These are phyloP conservation scores for Colaptes auratus DNA, from an alignment of 2,113 vertebrate genomes.

Conservation along the genomic window DNA sequence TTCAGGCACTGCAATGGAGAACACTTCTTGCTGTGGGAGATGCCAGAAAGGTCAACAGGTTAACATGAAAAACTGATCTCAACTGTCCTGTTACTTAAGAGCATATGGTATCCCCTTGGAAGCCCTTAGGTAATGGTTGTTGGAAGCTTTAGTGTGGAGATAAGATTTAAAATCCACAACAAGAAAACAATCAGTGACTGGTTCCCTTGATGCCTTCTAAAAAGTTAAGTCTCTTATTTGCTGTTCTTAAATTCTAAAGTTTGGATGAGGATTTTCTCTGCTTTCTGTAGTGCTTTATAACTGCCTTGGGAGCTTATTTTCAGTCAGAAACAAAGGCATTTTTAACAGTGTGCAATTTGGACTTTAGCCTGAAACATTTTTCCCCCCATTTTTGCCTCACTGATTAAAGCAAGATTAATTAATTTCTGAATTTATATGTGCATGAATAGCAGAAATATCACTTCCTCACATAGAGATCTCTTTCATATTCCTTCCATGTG, in stretches of 20 bases:
- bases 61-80: background rate
- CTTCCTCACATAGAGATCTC: background rate
- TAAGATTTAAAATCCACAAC: background rate
- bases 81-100: background rate
- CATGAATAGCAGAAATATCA: background rate
- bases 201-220: background rate
- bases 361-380: background rate
- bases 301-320: background rate
- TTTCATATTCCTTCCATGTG: background rate
- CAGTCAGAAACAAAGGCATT: background rate
- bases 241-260: background rate
- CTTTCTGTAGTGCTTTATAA: background rate
- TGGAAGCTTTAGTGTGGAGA: background rate
- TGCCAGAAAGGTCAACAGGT: background rate
- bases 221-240: background rate
- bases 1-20: background rate
- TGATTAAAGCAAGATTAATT: background rate
- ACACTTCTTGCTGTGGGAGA: background rate
- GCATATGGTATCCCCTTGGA: background rate
- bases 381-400: background rate
- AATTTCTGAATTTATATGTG: background rate
- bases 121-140: background rate
- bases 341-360: background rate
- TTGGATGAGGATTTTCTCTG: background rate
- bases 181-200: background rate